Evolutionary conservation across 2,888 invertebrate genomes (phyloP).

Genomic region (Brachynemurus nebulosus): DNA sequence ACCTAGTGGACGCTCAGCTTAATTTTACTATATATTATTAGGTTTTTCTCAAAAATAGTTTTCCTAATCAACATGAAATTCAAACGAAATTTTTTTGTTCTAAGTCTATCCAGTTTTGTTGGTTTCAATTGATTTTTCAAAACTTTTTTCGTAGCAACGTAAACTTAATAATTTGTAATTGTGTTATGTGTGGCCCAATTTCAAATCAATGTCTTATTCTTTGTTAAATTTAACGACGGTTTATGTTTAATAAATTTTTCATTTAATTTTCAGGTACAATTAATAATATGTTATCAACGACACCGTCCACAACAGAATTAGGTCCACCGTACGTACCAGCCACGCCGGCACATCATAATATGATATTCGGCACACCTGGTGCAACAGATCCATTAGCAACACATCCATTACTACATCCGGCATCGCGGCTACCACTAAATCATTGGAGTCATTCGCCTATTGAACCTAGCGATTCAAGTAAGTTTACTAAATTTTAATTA

Average conservation of each 20-base stretch:
- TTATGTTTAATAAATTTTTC: neutral
- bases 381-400: neutral
- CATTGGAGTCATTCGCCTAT: slow-evolving; percentile 7
- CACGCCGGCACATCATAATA: slow-evolving; percentile 1
- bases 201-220: no score
- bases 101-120: no score
- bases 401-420: slow-evolving; percentile 5
- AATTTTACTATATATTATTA: no score
- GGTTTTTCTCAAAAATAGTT: no score
- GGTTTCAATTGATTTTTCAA: no score
- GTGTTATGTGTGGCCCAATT: no score
- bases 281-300: slow-evolving; percentile 12
- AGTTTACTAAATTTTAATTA: neutral
- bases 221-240: no score
- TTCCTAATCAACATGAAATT: no score
- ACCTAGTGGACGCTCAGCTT: no score
- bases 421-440: neutral
- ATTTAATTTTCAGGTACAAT: slow-evolving; percentile 10
- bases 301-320: slow-evolving; percentile 4
- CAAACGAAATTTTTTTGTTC: no score
- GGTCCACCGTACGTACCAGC: slow-evolving; percentile 9
- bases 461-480: slow-evolving; percentile 7
- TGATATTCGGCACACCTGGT: slow-evolving; percentile 6
- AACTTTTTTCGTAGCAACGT: no score
- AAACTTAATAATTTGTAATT: no score